Conservation (phyloP, 2,888 invertebrate species). For the Pelosia muscerda region DNA sequence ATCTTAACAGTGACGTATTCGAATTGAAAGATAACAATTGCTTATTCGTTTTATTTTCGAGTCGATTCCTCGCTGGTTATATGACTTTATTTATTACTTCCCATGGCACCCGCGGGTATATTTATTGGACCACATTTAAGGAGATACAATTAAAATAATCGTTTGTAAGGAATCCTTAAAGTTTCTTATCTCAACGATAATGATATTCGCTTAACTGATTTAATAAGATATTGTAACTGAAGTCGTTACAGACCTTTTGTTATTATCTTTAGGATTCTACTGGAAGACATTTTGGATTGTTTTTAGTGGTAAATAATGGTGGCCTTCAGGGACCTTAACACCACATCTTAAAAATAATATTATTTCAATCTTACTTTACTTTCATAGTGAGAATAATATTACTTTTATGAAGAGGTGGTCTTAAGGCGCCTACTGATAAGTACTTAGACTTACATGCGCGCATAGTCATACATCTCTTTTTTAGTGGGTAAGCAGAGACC, state of each 20-base stretch:
- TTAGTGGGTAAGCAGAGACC: no score
- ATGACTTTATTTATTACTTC: slow-evolving; percentile 46
- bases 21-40: slow-evolving; percentile 44
- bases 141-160: slow-evolving; percentile 27
- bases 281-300: not conserved
- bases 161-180: slow-evolving; percentile 16
- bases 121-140: slow-evolving; percentile 26
- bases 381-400: no score
- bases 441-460: no score
- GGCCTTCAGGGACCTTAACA: no score
- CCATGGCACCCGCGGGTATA: slow-evolving; percentile 34
- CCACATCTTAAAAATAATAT: no score
- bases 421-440: no score
- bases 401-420: no score
- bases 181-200: slow-evolving; percentile 15
- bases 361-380: no score
- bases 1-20: slow-evolving; percentile 38
- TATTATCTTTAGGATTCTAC: not conserved
- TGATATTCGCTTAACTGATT: slow-evolving; percentile 12
- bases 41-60: slow-evolving; percentile 36
- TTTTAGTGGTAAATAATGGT: not conserved
- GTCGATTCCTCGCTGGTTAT: slow-evolving; percentile 25
- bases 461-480: no score
- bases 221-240: not conserved
- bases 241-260: not conserved